These are phyloP conservation scores for Oncorhynchus keta DNA, from an alignment of 2,113 vertebrate species.

Conservation along the genomic window DNA sequence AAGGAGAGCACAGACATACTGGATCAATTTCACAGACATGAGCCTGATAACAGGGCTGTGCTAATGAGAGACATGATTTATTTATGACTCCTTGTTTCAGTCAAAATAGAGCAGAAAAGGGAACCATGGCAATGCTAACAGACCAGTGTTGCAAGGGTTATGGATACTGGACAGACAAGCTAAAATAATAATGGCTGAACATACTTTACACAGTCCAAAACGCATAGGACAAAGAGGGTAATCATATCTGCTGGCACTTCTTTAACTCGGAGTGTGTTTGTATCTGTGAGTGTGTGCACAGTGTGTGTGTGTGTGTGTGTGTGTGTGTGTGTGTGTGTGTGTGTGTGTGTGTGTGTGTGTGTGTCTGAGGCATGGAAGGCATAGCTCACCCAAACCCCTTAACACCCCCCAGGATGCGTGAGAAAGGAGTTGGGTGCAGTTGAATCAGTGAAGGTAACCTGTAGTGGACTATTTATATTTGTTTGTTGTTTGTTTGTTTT, in stretches of 20 bases:
- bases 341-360: no score
- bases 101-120: slow-evolving; percentile 31
- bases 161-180: slow-evolving; percentile 29
- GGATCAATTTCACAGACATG: slow-evolving; percentile 64
- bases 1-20: slow-evolving; percentile 35
- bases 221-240: slow-evolving; percentile 14
- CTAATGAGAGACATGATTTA: slow-evolving; percentile 71
- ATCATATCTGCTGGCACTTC: slow-evolving; percentile 50
- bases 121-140: slow-evolving; percentile 32
- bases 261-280: slow-evolving; percentile 17
- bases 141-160: slow-evolving; percentile 33
- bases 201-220: not conserved
- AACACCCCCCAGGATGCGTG: no score
- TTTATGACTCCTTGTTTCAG: slow-evolving; percentile 63
- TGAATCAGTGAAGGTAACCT: no score
- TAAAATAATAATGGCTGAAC: slow-evolving; percentile 16
- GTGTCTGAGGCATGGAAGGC: no score
- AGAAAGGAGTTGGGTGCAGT: no score
- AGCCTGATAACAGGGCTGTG: slow-evolving; percentile 55
- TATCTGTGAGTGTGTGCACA: not conserved
- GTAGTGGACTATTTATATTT: no score
- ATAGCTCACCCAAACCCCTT: no score
- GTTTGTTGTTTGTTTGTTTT: no score
- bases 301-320: no score
- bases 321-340: no score